A percentile compares a stretch with the other conserved stretches of the same genome.
Conservation (phyloP, 2,888 invertebrate genomes). For the Ophonus ardosiacus region DNA sequence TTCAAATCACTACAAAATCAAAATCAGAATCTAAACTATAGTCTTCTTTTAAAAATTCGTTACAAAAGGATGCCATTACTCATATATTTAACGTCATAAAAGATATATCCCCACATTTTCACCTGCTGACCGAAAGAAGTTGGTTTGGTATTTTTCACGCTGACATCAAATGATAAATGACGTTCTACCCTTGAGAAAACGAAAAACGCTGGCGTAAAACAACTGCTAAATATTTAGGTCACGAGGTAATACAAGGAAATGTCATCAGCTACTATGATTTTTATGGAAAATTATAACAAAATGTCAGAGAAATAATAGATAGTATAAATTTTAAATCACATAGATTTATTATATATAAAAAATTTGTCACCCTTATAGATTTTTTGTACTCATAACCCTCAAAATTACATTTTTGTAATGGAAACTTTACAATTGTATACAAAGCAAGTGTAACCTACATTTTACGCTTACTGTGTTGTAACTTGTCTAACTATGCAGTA, state of each 20-base stretch:
- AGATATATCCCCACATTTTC: neutral
- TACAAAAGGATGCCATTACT: constrained; percentile 17
- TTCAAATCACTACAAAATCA: neutral
- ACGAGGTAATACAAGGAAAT: constrained; percentile 34
- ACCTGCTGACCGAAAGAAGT: neutral
- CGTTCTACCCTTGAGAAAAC: constrained; percentile 7
- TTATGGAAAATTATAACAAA: constrained; percentile 1
- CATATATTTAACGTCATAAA: constrained; percentile 24
- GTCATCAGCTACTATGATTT: neutral
- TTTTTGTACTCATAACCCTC: too few relatives aligned
- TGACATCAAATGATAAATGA: constrained; percentile 42
- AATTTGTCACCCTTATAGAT: neutral
- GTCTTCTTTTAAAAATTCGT: neutral
- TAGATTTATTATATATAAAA: neutral
- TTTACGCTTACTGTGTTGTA: too few relatives aligned
- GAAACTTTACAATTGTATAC: too few relatives aligned
- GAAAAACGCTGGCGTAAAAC: constrained; percentile 9
- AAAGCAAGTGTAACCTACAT: too few relatives aligned
- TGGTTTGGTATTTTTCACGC: constrained; percentile 5
- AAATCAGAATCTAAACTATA: neutral
- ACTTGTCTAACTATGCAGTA: too few relatives aligned
- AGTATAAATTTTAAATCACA: neutral
- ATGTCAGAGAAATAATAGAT: neutral
- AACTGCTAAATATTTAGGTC: constrained; percentile 29
- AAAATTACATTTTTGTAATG: too few relatives aligned